phyloP scores from a whole-genome alignment of 2,797 vertebrate genomes.

The Scolopax rusticola region DNA sequence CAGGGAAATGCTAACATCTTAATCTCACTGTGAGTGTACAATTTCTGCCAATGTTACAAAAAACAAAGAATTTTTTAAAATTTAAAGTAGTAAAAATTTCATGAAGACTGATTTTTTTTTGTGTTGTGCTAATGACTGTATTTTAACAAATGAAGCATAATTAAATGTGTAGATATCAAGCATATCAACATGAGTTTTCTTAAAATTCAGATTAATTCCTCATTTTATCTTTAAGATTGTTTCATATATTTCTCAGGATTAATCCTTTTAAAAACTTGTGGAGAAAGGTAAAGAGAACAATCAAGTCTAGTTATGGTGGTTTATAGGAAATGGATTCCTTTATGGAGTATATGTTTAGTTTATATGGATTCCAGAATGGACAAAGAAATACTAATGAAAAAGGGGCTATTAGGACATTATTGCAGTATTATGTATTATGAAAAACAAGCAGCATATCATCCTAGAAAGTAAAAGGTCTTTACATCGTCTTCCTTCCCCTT shows the following conservation, averaged over 20 bases:
- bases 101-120: background rate
- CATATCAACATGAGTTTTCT: background rate
- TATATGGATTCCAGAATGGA: background rate
- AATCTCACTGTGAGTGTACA: background rate
- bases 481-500: background rate
- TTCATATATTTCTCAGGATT: background rate
- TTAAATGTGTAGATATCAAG: background rate
- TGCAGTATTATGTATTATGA: background rate
- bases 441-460: background rate
- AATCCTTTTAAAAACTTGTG: background rate
- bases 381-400: background rate
- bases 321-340: background rate
- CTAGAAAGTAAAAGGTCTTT: background rate
- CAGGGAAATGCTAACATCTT: conserved; percentile 30
- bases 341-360: background rate
- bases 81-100: background rate
- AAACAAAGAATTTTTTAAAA: background rate
- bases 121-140: background rate
- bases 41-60: background rate
- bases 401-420: background rate
- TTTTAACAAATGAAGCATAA: background rate
- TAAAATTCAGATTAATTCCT: background rate
- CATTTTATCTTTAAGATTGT: background rate
- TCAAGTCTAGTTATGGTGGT: background rate
- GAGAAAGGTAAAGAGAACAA: background rate